Percentiles rank a stretch among this genome's conserved stretches.
Conservation (phyloP, 1,140 invertebrate species). For the Ectropis grisescens region DNA sequence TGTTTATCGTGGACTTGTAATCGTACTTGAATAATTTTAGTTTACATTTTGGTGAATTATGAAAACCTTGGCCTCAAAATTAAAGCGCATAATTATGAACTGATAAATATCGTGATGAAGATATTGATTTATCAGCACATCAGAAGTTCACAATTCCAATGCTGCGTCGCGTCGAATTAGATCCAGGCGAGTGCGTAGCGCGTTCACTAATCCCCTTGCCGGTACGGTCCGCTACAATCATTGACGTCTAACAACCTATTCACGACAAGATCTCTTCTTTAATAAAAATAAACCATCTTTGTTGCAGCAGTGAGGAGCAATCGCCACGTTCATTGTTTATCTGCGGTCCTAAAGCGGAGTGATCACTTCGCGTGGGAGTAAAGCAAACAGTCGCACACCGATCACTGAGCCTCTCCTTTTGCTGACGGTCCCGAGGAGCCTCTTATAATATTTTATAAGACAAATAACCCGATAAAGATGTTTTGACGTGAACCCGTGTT, state of each 20-base stretch:
- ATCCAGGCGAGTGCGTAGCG: conserved; percentile 33
- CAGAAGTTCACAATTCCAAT: conserved; percentile 47
- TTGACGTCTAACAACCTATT: conserved; percentile 34
- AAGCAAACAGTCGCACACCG: conserved; percentile 62
- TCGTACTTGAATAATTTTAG: too few relatives aligned
- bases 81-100: too few relatives aligned
- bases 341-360: conserved; percentile 45
- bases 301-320: conserved; percentile 55
- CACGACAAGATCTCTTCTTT: conserved; percentile 38
- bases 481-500: conserved; percentile 69
- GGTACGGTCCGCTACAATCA: conserved; percentile 44
- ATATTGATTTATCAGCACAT: conserved; percentile 64
- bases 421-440: conserved; percentile 63
- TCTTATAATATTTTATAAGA: conserved; percentile 71
- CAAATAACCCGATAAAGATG: conserved; percentile 70
- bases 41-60: too few relatives aligned
- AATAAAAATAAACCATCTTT: conserved; percentile 60
- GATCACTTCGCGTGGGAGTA: conserved; percentile 61
- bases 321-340: conserved; percentile 66
- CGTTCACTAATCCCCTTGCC: conserved; percentile 31
- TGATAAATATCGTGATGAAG: conserved; percentile 32
- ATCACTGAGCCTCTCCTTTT: conserved; percentile 60
- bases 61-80: too few relatives aligned
- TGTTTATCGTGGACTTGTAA: too few relatives aligned
- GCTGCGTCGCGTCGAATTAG: conserved; percentile 41